Conservation (phyloP, 2,113 vertebrate species). For the Tenrec ecaudatus region DNA sequence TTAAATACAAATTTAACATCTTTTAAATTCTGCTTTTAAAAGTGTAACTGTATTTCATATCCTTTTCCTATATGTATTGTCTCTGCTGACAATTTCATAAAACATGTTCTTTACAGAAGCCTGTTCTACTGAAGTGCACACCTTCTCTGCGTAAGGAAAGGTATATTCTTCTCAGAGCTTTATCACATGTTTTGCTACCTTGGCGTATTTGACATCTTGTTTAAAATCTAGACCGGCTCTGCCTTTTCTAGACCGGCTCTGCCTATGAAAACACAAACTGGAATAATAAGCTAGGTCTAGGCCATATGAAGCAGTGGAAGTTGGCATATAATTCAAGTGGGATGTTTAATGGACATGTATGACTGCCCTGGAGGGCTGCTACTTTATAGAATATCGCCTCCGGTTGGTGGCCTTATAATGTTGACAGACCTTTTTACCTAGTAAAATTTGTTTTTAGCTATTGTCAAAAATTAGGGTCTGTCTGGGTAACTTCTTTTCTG, state of each 20-base stretch:
- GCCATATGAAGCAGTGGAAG: constrained; percentile 82
- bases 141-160: constrained; percentile 61
- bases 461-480: constrained; percentile 28
- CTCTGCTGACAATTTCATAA: neutral
- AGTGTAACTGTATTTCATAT: constrained; percentile 27
- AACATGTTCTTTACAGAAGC: constrained; percentile 18
- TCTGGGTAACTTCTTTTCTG: neutral
- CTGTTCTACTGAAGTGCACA: constrained; percentile 30
- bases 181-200: constrained; percentile 78
- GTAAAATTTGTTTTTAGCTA: constrained; percentile 54
- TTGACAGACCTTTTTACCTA: constrained; percentile 59
- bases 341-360: constrained; percentile 81
- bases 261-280: constrained; percentile 85
- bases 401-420: constrained; percentile 64
- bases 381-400: constrained; percentile 67
- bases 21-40: constrained; percentile 43
- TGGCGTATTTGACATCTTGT: constrained; percentile 80
- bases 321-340: constrained; percentile 83
- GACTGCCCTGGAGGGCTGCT: constrained; percentile 77
- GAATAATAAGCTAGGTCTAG: constrained; percentile 82
- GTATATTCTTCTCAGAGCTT: constrained; percentile 33
- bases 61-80: neutral
- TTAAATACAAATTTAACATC: constrained; percentile 19
- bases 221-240: constrained; percentile 83
- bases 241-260: constrained; percentile 77